Evolutionary conservation across 1,140 invertebrate species (phyloP).

Genomic region (Euura lappo): DNA sequence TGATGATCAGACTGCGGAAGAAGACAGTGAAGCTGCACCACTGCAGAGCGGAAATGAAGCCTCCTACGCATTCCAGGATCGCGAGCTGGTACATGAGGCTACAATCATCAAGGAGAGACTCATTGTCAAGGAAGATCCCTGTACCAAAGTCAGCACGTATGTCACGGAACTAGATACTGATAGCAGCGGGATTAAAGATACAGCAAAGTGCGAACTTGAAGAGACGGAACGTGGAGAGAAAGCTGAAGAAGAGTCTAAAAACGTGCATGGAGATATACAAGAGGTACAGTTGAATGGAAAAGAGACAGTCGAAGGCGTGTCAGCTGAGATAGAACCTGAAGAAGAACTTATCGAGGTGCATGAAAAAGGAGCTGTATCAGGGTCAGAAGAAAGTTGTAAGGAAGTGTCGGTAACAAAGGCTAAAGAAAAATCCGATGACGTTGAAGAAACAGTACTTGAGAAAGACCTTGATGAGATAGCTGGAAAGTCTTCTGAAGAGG

Average conservation of each 20-base stretch:
- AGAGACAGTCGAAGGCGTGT: neutral
- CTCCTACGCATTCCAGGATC: neutral
- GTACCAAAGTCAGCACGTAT: conserved; percentile 22
- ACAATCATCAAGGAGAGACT: conserved; percentile 19
- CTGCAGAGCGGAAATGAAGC: neutral
- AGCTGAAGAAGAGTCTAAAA: conserved; percentile 24
- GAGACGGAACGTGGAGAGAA: conserved; percentile 5
- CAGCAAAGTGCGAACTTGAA: neutral
- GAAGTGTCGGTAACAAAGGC: neutral
- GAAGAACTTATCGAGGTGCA: neutral
- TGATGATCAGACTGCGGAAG: conserved; percentile 22
- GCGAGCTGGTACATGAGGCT: conserved; percentile 4
- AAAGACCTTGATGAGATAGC: neutral
- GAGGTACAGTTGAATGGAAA: neutral
- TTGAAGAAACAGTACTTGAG: neutral
- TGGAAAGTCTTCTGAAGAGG: neutral
- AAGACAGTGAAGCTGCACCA: neutral
- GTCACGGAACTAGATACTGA: conserved; percentile 19
- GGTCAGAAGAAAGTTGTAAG: neutral
- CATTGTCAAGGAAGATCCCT: conserved; percentile 25
- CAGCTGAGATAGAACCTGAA: neutral
- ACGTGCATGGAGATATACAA: neutral
- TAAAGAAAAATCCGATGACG: neutral
- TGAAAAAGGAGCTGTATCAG: neutral
- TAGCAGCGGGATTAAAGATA: neutral